A percentile compares a stretch with the other conserved stretches of the same genome.
phyloP scores from a whole-genome alignment of 2,113 vertebrate species.

The Xiphophorus maculatus region DNA sequence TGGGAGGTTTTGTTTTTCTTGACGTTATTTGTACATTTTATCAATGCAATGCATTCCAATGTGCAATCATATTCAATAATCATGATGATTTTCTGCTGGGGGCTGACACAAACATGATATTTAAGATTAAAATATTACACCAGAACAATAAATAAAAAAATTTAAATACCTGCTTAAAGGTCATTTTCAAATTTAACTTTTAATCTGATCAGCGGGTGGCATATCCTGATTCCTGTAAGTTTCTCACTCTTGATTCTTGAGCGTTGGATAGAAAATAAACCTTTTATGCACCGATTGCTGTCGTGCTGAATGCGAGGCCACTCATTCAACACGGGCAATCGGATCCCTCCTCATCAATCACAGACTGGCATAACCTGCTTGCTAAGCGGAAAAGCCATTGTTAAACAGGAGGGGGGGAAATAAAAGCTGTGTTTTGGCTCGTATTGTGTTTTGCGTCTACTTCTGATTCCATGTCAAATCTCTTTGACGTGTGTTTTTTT shows the following conservation, averaged over 20 bases:
- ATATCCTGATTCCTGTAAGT: neutral
- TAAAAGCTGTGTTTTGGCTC: neutral
- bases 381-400: neutral
- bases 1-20: too few relatives aligned
- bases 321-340: neutral
- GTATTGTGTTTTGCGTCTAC: neutral
- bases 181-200: neutral
- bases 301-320: neutral
- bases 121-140: neutral
- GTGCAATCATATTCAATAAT: neutral
- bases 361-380: neutral
- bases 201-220: neutral
- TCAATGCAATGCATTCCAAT: too few relatives aligned
- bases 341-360: neutral
- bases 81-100: neutral
- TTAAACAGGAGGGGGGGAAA: neutral
- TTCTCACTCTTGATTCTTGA: neutral
- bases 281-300: neutral
- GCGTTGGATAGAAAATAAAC: too few relatives aligned
- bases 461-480: too few relatives aligned
- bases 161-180: neutral
- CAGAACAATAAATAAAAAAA: neutral
- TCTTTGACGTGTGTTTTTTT: too few relatives aligned
- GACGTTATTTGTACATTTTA: too few relatives aligned
- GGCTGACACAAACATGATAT: neutral